Evolutionary conservation across 2,888 invertebrate species (phyloP).

Genomic region (Melinaea menophilus): DNA sequence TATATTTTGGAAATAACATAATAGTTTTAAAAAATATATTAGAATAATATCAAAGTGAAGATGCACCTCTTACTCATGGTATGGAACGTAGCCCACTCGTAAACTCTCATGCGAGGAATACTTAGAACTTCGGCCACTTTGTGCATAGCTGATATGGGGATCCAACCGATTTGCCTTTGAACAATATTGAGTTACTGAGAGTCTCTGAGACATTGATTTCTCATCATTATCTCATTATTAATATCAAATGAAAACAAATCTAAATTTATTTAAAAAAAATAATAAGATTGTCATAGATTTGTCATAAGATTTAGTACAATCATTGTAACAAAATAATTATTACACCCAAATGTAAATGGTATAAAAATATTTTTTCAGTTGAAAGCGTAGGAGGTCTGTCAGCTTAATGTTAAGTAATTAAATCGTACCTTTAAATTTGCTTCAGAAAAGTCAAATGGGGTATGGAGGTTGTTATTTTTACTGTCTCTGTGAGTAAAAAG

Average conservation of each 20-base stretch:
- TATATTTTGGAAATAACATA: too few relatives aligned
- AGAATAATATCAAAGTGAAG: neutral
- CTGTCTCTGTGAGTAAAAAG: too few relatives aligned
- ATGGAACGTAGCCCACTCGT: conserved; percentile 65
- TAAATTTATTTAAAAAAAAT: neutral
- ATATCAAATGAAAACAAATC: too few relatives aligned
- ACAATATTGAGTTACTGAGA: conserved; percentile 59
- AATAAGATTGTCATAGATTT: too few relatives aligned
- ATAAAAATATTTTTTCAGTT: neutral
- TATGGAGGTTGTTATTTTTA: too few relatives aligned
- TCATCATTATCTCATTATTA: too few relatives aligned
- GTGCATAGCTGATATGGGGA: conserved; percentile 69
- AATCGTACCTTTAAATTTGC: too few relatives aligned
- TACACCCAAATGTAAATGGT: neutral
- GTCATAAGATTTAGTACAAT: neutral
- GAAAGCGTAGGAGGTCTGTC: neutral
- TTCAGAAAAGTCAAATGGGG: too few relatives aligned
- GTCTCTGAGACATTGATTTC: conserved; percentile 44
- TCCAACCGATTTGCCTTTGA: conserved; percentile 68
- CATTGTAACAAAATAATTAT: neutral
- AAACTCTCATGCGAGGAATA: conserved; percentile 63
- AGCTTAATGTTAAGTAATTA: neutral
- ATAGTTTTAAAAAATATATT: neutral
- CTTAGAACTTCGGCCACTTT: conserved; percentile 57
- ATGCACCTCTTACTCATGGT: conserved; percentile 59